Evolutionary conservation across 2,113 vertebrate species (phyloP), one percentile per base, ranked within the genome.

Genomic region (Porphyrio hochstetteri): DNA sequence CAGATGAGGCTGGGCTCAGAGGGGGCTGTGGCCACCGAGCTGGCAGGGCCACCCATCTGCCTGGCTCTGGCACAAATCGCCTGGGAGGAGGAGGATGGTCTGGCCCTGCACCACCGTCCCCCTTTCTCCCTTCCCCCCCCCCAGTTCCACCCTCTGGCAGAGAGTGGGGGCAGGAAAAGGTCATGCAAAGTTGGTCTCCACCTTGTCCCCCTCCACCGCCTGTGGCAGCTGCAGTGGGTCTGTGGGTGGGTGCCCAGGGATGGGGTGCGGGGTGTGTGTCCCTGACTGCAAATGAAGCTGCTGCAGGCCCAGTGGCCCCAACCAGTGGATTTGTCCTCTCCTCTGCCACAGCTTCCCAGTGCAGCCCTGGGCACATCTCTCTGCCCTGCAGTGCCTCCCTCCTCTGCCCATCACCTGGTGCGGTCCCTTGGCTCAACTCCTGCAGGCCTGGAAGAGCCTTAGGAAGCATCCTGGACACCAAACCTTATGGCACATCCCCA

Each of bases 21-120:
- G 84, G 90, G 69, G 86, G 88, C 53, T 46, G 82, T 52, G 88
- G 92, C 93, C 78, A 44, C 77, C 2, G 27, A 71, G 64, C 74
- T 84, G 91, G 86, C 76, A 88, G 95, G 90, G 93, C 83, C 82
- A 40, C 96, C 98, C 98, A 98, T 98, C 97, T 98, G 97, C 97
- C 94, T 93, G 86, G 42, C 24, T 81, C 29, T 88, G 75, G 78
- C 63, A 84, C 83, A 67, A 88, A 81, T 64, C 80, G 46, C 27
- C 0, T 2, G 33, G 64, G 69, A 23, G 74, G 63, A 48, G 67
- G 57, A 90, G 82, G 86, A 64, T 56, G 91, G 70, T 63, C 17
- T 17, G 64, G 71, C 28, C 18, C 70, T 16, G 44, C 44, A 46
- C 44, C 17, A 46, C 44, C 44, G 19, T 5, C 44, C 44, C 44